Evolutionary conservation across 2,113 vertebrate genomes (phyloP).

Genomic region (Rhipidura dahli): DNA sequence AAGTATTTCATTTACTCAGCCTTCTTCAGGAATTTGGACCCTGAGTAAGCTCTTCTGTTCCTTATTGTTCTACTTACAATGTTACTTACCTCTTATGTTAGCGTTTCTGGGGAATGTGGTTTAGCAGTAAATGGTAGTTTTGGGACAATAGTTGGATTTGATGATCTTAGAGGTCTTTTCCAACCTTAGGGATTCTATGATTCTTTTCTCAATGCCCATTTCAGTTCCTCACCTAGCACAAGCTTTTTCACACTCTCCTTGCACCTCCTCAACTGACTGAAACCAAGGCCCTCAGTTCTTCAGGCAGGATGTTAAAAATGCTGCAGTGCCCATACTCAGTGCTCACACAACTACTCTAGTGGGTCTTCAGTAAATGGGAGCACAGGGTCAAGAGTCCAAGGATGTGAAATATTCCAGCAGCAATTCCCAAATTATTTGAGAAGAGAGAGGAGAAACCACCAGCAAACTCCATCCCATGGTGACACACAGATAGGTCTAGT

Average conservation of each 20-base stretch:
- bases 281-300: not conserved
- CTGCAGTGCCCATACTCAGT: not conserved
- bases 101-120: not conserved
- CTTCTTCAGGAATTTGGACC: not conserved
- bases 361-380: not conserved
- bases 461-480: not conserved
- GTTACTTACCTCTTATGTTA: not conserved
- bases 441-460: not conserved
- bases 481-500: rapidly evolving
- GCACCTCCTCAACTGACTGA: not conserved
- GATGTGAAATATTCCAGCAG: not conserved
- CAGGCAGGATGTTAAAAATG: rapidly evolving
- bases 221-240: not conserved
- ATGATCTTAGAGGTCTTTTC: not conserved
- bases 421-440: not conserved
- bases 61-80: not conserved
- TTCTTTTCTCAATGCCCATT: not conserved
- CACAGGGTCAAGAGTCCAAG: not conserved
- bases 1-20: not conserved
- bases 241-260: not conserved
- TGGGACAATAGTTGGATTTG: not conserved
- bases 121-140: not conserved
- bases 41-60: not conserved
- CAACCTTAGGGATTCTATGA: not conserved
- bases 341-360: not conserved